Conservation (phyloP, 2,888 invertebrate species). For the Standfussiana lucernea region DNA sequence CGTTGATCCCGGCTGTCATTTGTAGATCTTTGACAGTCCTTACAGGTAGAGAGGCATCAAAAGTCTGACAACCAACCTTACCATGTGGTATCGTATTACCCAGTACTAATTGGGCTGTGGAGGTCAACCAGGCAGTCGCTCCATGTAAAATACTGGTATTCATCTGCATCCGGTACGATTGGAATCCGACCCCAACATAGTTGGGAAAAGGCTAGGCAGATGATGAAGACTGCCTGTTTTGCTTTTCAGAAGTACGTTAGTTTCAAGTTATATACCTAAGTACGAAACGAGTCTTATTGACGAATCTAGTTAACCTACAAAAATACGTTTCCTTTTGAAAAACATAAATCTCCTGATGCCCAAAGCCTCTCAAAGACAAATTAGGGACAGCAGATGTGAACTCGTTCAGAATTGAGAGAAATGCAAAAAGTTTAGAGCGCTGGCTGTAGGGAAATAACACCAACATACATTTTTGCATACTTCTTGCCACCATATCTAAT, state of each 20-base stretch:
- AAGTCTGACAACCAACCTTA: neutral
- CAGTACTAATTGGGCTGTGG: neutral
- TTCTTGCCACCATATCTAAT: neutral
- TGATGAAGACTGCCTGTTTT: neutral
- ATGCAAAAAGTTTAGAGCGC: no score
- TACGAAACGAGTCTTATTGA: no score
- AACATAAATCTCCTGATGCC: neutral
- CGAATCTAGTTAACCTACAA: neutral
- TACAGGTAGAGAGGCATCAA: neutral
- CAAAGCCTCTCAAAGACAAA: neutral
- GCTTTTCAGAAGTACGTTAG: neutral
- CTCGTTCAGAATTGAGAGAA: neutral
- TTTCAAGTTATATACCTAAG: neutral
- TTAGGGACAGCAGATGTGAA: conserved; percentile 32
- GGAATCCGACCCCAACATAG: neutral
- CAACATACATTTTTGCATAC: neutral
- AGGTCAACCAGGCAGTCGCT: neutral
- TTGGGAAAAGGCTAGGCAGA: neutral
- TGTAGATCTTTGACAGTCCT: neutral
- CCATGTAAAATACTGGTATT: neutral
- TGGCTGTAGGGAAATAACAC: neutral
- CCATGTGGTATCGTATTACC: neutral
- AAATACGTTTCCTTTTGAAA: neutral
- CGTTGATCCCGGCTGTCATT: no score
- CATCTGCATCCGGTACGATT: neutral